phyloP scores from a whole-genome alignment of 2,888 invertebrate genomes.

The Aelia acuminata region DNA sequence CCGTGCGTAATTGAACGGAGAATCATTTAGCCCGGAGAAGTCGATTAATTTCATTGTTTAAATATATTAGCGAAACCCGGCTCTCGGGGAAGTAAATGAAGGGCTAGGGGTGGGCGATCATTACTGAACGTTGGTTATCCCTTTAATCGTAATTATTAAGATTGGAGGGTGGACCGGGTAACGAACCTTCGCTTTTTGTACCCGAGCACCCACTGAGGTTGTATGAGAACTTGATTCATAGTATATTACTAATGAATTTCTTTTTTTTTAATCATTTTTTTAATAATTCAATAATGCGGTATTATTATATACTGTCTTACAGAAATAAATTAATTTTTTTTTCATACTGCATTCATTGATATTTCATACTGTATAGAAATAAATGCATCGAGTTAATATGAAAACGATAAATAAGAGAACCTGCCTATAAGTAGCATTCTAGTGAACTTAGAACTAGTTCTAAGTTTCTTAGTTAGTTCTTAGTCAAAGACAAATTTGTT shows the following conservation, averaged over 20 bases:
- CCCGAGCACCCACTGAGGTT: neutral
- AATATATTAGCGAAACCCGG: slow-evolving; percentile 11
- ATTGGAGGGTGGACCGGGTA: neutral
- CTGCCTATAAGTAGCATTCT: too few species aligned
- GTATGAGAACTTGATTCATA: neutral
- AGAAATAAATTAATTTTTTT: too few species aligned
- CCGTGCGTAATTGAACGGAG: neutral
- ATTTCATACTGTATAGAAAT: too few species aligned
- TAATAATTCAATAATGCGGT: too few species aligned
- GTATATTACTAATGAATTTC: slow-evolving; percentile 1
- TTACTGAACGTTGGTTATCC: neutral
- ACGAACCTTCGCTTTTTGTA: neutral
- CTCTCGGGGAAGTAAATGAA: slow-evolving; percentile 4
- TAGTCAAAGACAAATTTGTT: too few species aligned
- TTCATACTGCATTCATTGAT: too few species aligned
- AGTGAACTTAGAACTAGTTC: too few species aligned
- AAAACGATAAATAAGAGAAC: too few species aligned
- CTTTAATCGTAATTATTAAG: slow-evolving; percentile 21
- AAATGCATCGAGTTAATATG: too few species aligned
- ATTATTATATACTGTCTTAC: too few species aligned
- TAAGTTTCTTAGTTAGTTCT: too few species aligned
- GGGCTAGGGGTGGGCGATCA: neutral
- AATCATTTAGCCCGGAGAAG: slow-evolving; percentile 27
- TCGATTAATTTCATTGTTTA: slow-evolving; percentile 50
- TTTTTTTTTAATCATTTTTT: neutral